A percentile compares a stretch with the other conserved stretches of the same genome.
These are phyloP conservation scores for Champsocephalus esox DNA, from an alignment of 2,797 vertebrate species.

Conservation along the genomic window DNA sequence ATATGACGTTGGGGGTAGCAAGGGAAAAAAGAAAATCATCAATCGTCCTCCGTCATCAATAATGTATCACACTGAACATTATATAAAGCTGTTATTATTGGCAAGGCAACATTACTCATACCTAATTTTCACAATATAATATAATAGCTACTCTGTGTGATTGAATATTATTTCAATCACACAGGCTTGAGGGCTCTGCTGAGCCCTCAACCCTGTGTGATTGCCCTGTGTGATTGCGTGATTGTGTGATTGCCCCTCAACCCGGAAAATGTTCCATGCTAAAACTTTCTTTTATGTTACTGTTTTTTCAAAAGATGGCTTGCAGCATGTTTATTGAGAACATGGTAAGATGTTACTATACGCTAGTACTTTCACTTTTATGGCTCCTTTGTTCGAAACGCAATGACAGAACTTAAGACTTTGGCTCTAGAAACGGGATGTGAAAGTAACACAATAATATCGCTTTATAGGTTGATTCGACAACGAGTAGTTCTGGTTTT, in stretches of 20 bases:
- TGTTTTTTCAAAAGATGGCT: background rate
- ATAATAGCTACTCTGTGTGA: conserved; percentile 34
- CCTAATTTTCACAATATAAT: conserved; percentile 44
- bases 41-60: conserved; percentile 46
- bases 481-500: too few species aligned
- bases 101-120: conserved; percentile 44
- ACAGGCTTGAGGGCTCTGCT: too few species aligned
- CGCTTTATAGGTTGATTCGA: background rate
- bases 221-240: too few species aligned
- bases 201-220: conserved; percentile 19
- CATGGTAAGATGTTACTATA: background rate
- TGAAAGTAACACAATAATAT: background rate
- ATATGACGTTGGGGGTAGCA: conserved; percentile 18
- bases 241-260: too few species aligned
- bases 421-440: background rate
- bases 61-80: conserved; percentile 48
- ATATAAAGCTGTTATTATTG: conserved; percentile 57
- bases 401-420: background rate
- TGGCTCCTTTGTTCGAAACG: background rate
- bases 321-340: background rate
- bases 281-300: conserved; percentile 17
- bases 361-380: background rate
- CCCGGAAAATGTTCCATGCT: conserved; percentile 21
- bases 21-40: conserved; percentile 23
- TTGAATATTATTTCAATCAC: conserved; percentile 54